These are phyloP conservation scores for Drosophila burlai DNA, from an alignment of 1,140 invertebrate species.

Conservation along the genomic window DNA sequence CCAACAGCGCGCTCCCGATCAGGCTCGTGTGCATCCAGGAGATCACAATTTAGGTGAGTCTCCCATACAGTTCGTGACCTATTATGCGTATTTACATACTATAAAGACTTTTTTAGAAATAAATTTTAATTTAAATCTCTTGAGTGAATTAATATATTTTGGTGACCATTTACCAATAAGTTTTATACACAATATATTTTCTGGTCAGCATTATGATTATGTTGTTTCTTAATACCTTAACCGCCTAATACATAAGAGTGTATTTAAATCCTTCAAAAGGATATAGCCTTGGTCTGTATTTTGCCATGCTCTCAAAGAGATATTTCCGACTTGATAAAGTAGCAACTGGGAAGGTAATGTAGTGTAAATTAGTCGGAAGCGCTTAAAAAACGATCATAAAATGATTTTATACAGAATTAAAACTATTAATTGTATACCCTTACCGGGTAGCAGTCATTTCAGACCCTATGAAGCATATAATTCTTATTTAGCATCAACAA, in stretches of 20 bases:
- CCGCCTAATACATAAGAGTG: neutral
- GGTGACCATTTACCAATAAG: neutral
- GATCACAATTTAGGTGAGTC: constrained; percentile 85
- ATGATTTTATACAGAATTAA: neutral
- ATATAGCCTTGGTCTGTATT: neutral
- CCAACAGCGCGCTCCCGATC: constrained; percentile 85
- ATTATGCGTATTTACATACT: neutral
- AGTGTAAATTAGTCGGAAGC: no score
- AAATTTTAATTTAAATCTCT: neutral
- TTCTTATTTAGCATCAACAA: neutral
- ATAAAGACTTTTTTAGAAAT: neutral
- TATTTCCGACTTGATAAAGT: neutral
- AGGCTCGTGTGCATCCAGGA: constrained; percentile 86
- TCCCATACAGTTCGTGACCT: no score
- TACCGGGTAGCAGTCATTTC: neutral
- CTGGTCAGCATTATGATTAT: neutral
- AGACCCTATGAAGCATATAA: neutral
- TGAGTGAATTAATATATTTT: neutral
- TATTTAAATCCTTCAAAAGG: neutral
- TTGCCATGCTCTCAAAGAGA: neutral
- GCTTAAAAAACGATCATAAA: neutral
- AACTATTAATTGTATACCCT: neutral
- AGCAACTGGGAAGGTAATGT: neutral
- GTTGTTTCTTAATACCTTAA: neutral
- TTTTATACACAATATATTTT: neutral